phyloP scores from a whole-genome alignment of 2,888 invertebrate genomes.

The Serripes groenlandicus region DNA sequence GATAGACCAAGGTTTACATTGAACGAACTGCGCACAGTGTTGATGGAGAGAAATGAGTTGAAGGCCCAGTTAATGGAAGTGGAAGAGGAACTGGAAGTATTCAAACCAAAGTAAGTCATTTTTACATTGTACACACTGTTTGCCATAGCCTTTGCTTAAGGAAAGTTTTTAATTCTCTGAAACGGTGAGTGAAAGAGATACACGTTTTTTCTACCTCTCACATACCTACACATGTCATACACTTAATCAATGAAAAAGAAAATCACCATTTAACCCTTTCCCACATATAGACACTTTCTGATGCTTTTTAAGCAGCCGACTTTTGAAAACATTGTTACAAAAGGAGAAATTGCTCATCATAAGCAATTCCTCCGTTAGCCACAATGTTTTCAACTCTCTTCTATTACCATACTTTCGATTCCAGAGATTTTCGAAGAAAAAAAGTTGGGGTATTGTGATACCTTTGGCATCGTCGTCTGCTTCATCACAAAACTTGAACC shows the following conservation, averaged over 20 bases:
- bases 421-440: too few species aligned
- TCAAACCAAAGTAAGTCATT: slow-evolving; percentile 88
- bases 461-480: too few species aligned
- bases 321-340: not conserved
- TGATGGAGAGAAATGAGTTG: slow-evolving; percentile 96
- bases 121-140: too few species aligned
- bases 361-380: not conserved
- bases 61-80: slow-evolving; percentile 96
- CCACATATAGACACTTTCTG: not conserved
- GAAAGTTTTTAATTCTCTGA: too few species aligned
- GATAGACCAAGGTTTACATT: slow-evolving; percentile 94
- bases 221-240: too few species aligned
- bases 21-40: slow-evolving; percentile 93
- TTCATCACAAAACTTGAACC: too few species aligned
- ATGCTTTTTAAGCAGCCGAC: not conserved
- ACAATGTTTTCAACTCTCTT: not conserved
- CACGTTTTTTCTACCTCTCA: too few species aligned
- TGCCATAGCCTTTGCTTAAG: too few species aligned
- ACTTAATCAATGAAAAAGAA: too few species aligned
- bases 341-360: not conserved
- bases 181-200: too few species aligned
- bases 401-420: too few species aligned
- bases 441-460: too few species aligned
- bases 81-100: slow-evolving; percentile 95
- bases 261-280: not conserved